A percentile compares a stretch with the other conserved stretches of the same genome.
Evolutionary conservation across 2,113 vertebrate species (phyloP).

Genomic region (Candoia aspera): DNA sequence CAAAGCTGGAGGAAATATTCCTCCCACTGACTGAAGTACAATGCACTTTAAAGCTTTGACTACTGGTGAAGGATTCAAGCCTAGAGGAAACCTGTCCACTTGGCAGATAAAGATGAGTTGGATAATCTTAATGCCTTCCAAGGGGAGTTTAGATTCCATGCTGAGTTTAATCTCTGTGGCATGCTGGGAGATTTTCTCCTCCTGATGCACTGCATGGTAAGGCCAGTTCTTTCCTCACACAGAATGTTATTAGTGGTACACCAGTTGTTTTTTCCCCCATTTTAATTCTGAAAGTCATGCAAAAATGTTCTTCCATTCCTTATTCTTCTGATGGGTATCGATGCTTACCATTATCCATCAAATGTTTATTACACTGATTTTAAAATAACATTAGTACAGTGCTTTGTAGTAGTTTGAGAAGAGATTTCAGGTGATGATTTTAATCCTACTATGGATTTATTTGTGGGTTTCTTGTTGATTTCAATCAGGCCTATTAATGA

Average conservation of each 20-base stretch:
- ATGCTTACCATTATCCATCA: constrained; percentile 56
- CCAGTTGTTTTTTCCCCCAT: not conserved
- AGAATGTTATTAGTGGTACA: constrained; percentile 35
- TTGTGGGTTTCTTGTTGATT: constrained; percentile 31
- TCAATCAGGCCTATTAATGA: constrained; percentile 12
- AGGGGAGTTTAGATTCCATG: constrained; percentile 72
- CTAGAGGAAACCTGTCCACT: constrained; percentile 70
- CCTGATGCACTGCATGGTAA: constrained; percentile 97
- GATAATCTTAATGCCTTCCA: constrained; percentile 70
- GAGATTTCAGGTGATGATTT: not conserved
- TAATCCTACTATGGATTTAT: not conserved
- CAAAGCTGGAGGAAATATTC: constrained; percentile 80
- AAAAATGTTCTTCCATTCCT: constrained; percentile 8
- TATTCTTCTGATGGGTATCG: constrained; percentile 43
- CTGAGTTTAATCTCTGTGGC: constrained; percentile 80
- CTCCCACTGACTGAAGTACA: constrained; percentile 75
- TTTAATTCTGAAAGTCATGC: not conserved
- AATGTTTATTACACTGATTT: not conserved
- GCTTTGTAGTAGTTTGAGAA: not conserved
- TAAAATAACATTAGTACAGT: not conserved
- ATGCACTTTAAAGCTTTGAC: constrained; percentile 69
- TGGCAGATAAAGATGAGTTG: constrained; percentile 75
- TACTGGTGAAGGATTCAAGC: constrained; percentile 75
- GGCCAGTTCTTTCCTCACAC: constrained; percentile 64
- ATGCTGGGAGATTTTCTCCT: constrained; percentile 87